Conservation (phyloP, 2,797 vertebrate genomes). For the Phylloscopus collybita region DNA sequence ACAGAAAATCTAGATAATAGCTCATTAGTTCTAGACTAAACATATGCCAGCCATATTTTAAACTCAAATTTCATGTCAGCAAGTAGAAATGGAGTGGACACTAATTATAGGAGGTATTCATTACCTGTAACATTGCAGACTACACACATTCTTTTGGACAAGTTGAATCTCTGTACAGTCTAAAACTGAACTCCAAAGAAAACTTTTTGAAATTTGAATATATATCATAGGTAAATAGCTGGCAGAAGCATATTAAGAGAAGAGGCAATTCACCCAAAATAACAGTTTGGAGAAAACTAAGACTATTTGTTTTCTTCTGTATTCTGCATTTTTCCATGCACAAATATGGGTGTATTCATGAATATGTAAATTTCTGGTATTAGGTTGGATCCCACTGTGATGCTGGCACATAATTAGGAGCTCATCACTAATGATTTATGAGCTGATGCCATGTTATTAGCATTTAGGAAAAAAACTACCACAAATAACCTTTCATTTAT, state of each 20-base stretch:
- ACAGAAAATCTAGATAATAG: slow-evolving; percentile 61
- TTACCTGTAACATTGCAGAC: neutral
- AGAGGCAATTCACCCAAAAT: neutral
- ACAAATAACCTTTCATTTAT: neutral
- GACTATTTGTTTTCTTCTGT: neutral
- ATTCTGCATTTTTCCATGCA: neutral
- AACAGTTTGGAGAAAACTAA: neutral
- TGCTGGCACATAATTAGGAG: slow-evolving; percentile 44
- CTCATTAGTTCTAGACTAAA: slow-evolving; percentile 46
- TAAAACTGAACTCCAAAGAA: slow-evolving; percentile 25
- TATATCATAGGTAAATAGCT: neutral
- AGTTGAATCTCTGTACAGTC: neutral
- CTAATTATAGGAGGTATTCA: slow-evolving; percentile 22
- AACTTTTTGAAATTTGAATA: neutral
- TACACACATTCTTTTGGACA: slow-evolving; percentile 11
- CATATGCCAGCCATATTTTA: slow-evolving; percentile 35
- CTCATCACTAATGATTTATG: slow-evolving; percentile 50
- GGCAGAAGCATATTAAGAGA: neutral
- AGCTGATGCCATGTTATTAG: slow-evolving; percentile 8
- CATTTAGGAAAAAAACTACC: slow-evolving; percentile 44
- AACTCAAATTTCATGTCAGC: slow-evolving; percentile 30
- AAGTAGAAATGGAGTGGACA: slow-evolving; percentile 35
- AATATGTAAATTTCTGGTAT: slow-evolving; percentile 37
- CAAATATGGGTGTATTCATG: neutral
- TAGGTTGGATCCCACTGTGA: slow-evolving; percentile 33